Percentiles rank a stretch among this genome's conserved stretches.
These are phyloP conservation scores for Burhinus oedicnemus DNA, from an alignment of 2,113 vertebrate species.

Conservation along the genomic window DNA sequence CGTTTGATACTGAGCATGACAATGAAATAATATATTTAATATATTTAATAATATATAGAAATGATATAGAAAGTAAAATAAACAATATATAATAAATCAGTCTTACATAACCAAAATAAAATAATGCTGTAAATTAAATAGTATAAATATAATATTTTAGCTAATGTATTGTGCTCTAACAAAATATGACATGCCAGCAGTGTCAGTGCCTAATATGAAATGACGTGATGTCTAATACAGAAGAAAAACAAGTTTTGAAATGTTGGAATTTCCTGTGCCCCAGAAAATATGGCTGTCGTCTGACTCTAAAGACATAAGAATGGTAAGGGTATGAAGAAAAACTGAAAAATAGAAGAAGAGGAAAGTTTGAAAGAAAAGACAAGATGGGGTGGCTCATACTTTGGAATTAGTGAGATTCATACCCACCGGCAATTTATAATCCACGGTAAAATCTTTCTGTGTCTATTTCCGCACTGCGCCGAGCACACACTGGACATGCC, in stretches of 20 bases:
- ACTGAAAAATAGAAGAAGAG: not conserved
- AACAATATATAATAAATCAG: not conserved
- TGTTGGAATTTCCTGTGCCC: constrained; percentile 31
- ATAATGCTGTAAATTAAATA: not conserved
- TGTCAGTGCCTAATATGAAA: constrained; percentile 11
- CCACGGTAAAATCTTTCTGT: not conserved
- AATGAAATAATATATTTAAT: not conserved
- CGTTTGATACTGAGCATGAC: not conserved
- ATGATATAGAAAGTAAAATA: not conserved
- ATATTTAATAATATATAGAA: not conserved
- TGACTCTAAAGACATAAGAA: not conserved
- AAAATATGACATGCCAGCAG: not conserved
- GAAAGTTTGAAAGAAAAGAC: not conserved
- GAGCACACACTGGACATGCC: fast-evolving
- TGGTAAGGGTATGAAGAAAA: not conserved
- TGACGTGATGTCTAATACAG: constrained; percentile 19
- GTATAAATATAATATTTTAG: not conserved
- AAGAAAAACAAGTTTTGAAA: constrained; percentile 36
- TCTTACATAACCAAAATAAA: not conserved
- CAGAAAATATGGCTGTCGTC: not conserved
- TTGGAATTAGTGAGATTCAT: not conserved
- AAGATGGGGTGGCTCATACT: not conserved
- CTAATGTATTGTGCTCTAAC: not conserved
- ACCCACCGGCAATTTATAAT: not conserved
- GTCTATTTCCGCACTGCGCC: not conserved